Evolutionary conservation across 2,888 invertebrate genomes (phyloP).

Genomic region (Hecatera dysodea): DNA sequence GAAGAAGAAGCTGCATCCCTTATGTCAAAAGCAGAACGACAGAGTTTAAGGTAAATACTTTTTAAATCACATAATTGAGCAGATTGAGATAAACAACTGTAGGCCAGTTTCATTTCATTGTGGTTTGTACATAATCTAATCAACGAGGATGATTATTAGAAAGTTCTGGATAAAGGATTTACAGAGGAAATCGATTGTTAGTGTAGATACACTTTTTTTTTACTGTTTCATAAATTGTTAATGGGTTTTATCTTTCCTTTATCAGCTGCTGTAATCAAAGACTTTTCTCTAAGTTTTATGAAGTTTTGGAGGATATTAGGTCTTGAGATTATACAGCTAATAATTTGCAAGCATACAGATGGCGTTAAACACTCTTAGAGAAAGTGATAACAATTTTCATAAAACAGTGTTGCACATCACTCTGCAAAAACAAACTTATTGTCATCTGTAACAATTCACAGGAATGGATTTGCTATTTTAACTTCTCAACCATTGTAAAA

Average conservation of each 20-base stretch:
- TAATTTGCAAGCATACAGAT: not conserved
- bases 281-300: constrained; percentile 1
- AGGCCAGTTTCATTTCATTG: constrained; percentile 2
- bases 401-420: not conserved
- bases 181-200: not conserved
- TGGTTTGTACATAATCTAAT: constrained; percentile 1
- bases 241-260: not conserved
- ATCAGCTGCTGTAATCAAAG: not conserved
- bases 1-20: constrained; percentile 81
- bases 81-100: constrained; percentile 11
- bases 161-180: not conserved
- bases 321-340: not conserved
- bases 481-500: not conserved
- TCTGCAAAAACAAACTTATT: not conserved
- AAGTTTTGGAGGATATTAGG: not conserved
- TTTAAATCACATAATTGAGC: not conserved
- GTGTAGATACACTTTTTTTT: not conserved
- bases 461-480: not conserved
- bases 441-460: not conserved
- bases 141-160: not conserved
- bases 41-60: constrained; percentile 91
- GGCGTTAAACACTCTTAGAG: not conserved
- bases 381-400: not conserved
- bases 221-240: not conserved
- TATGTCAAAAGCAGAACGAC: constrained; percentile 92